phyloP scores from a whole-genome alignment of 2,113 vertebrate genomes.

The Callaeas wilsoni region DNA sequence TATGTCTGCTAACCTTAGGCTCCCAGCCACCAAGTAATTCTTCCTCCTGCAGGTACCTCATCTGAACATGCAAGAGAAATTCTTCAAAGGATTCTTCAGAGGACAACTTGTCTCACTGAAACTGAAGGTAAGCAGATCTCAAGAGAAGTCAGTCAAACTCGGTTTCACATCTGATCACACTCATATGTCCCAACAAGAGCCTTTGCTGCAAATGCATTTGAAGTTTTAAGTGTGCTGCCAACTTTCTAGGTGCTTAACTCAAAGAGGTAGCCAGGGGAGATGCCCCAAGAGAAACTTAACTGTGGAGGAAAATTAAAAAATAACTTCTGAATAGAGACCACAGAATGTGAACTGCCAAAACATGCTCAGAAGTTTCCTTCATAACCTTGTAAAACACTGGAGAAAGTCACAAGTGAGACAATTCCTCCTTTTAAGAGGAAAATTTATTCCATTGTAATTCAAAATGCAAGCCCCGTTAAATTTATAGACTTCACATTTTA shows the following conservation, averaged over 20 bases:
- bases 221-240: slow-evolving; percentile 9
- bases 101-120: neutral
- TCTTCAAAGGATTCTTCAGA: neutral
- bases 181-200: neutral
- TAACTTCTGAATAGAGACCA: neutral
- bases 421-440: slow-evolving; percentile 9
- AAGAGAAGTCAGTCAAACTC: neutral
- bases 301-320: neutral
- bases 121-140: neutral
- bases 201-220: neutral
- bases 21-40: slow-evolving; percentile 3
- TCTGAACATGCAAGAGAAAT: neutral
- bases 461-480: slow-evolving; percentile 3
- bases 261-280: neutral
- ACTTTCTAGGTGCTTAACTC: slow-evolving; percentile 5
- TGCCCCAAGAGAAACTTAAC: neutral
- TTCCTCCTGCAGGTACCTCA: neutral
- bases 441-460: slow-evolving; percentile 36
- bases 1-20: neutral
- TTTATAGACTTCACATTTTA: slow-evolving; percentile 14
- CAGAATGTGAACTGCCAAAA: neutral
- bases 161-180: neutral
- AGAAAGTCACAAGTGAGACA: slow-evolving; percentile 17
- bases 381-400: slow-evolving; percentile 24
- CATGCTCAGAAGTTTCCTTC: neutral